Percentiles rank a stretch among this genome's conserved stretches.
These are phyloP conservation scores for Bufo bufo DNA, from an alignment of 2,113 vertebrate genomes.

Conservation along the genomic window DNA sequence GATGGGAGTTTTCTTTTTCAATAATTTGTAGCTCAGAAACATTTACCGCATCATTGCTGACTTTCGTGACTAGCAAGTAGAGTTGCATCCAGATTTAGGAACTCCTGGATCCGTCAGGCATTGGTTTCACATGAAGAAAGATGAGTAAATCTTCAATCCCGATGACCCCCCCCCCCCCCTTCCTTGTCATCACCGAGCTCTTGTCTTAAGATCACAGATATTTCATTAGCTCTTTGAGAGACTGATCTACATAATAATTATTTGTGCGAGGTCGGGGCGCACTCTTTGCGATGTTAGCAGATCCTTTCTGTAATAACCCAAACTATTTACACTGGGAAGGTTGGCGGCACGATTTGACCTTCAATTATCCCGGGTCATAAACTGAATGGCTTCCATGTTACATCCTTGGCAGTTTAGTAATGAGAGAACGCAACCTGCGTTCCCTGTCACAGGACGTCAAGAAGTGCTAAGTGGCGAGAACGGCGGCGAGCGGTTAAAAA, in stretches of 20 bases:
- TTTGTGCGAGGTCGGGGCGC: background rate
- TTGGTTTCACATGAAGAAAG: background rate
- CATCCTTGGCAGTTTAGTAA: slow-evolving; percentile 38
- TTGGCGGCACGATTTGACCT: slow-evolving; percentile 9
- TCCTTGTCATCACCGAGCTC: background rate
- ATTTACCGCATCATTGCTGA: background rate
- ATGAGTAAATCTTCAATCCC: background rate
- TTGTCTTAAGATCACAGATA: background rate
- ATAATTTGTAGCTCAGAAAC: background rate
- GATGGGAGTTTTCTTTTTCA: too few relatives aligned
- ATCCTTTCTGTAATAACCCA: background rate
- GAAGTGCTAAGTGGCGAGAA: background rate
- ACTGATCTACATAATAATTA: slow-evolving; percentile 19
- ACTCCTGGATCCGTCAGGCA: background rate
- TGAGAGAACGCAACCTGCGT: slow-evolving; percentile 2
- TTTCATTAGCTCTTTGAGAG: slow-evolving; percentile 1
- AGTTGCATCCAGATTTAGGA: background rate
- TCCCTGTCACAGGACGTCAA: slow-evolving; percentile 30
- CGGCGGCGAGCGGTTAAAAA: background rate
- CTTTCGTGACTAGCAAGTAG: background rate
- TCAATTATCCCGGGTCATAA: slow-evolving; percentile 22
- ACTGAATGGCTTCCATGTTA: background rate
- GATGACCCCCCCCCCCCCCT: too few relatives aligned
- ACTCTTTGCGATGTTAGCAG: background rate
- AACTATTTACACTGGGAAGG: slow-evolving; percentile 3